Evolutionary conservation across 1,140 invertebrate genomes (phyloP).

Genomic region (Lasioglossum baleicum): DNA sequence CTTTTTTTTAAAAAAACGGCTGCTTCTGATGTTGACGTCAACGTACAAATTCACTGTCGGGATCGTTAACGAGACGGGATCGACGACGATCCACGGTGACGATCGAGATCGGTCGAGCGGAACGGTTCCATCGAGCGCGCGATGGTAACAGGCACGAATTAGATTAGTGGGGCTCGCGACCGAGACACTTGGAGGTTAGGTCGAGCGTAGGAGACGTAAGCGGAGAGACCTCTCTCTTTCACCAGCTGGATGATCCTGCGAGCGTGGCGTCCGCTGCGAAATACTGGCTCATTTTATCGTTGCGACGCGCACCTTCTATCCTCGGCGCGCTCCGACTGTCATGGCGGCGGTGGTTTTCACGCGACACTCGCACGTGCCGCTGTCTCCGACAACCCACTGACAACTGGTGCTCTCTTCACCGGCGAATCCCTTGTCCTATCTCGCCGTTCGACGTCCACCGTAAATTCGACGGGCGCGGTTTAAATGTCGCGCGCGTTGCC

Average conservation of each 20-base stretch:
- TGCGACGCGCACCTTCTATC: background rate
- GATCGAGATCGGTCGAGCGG: background rate
- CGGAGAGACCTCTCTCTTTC: constrained; percentile 47
- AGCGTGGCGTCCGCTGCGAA: background rate
- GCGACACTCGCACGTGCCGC: constrained; percentile 19
- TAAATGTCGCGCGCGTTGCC: background rate
- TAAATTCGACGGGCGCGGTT: background rate
- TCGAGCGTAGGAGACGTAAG: background rate
- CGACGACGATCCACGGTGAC: background rate
- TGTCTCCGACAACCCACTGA: background rate
- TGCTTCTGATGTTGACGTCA: background rate
- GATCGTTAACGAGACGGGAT: background rate
- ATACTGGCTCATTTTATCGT: constrained; percentile 3
- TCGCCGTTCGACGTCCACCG: background rate
- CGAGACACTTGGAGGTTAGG: constrained; percentile 54
- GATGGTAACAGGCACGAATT: constrained; percentile 46
- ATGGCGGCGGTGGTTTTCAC: constrained; percentile 6
- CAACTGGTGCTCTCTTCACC: too few species aligned
- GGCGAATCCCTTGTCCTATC: background rate
- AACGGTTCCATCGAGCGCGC: constrained; percentile 19
- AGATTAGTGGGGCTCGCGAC: constrained; percentile 61
- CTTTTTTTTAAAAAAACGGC: background rate
- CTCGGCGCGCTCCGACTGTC: background rate
- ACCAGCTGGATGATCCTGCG: constrained; percentile 4
- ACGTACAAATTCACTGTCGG: background rate